phyloP scores from a whole-genome alignment of 2,888 invertebrate genomes.

The Furcula furcula region DNA sequence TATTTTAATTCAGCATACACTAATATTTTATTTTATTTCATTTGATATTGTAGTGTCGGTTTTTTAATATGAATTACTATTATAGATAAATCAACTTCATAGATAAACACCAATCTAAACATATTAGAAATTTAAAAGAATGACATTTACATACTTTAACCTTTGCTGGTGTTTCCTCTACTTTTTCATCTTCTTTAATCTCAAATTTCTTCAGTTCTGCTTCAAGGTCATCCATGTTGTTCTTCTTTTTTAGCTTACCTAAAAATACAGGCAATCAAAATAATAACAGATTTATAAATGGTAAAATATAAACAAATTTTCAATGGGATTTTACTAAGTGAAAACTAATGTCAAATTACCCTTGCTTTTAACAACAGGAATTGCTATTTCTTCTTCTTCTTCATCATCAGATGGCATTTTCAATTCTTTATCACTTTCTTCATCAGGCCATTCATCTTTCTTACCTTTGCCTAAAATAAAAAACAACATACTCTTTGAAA shows the following conservation, averaged over 20 bases:
- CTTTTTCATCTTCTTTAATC: slow-evolving; percentile 60
- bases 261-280: background rate
- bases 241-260: slow-evolving; percentile 69
- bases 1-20: too few species aligned
- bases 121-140: too few species aligned
- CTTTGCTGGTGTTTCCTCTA: slow-evolving; percentile 37
- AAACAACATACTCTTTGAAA: too few species aligned
- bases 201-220: slow-evolving; percentile 72
- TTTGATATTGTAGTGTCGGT: too few species aligned
- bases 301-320: too few species aligned
- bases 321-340: too few species aligned
- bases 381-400: slow-evolving; percentile 59
- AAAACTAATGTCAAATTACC: too few species aligned
- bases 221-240: slow-evolving; percentile 70
- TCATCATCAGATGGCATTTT: slow-evolving; percentile 44
- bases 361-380: slow-evolving; percentile 67
- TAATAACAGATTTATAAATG: too few species aligned
- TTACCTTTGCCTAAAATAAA: slow-evolving; percentile 53
- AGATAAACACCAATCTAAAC: too few species aligned
- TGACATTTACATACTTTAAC: slow-evolving; percentile 39
- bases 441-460: slow-evolving; percentile 58
- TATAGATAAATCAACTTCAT: too few species aligned
- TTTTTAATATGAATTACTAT: too few species aligned
- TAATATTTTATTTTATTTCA: too few species aligned
- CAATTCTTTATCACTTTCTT: slow-evolving; percentile 69